phyloP scores from a whole-genome alignment of 1,140 invertebrate species.

The Caenorhabditis tropicalis region DNA sequence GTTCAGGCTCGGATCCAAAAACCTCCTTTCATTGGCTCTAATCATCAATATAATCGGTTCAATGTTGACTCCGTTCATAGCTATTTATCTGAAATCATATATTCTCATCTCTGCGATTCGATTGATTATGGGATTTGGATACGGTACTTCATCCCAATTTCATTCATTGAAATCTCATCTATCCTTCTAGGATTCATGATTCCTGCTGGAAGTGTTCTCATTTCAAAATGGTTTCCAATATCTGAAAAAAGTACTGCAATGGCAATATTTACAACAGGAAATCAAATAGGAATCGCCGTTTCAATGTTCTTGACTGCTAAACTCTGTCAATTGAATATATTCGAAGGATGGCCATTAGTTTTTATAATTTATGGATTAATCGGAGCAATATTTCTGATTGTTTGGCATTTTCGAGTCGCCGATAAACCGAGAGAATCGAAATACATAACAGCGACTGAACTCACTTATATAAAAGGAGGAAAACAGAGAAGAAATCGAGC shows the following conservation, averaged over 20 bases:
- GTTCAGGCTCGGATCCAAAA: conserved; percentile 49
- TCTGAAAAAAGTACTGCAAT: conserved; percentile 53
- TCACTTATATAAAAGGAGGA: conserved; percentile 51
- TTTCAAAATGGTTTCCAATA: conserved; percentile 54
- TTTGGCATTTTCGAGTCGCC: conserved; percentile 41
- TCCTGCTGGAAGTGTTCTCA: conserved; percentile 52
- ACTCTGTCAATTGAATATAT: conserved; percentile 44
- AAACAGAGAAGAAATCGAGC: conserved; percentile 44
- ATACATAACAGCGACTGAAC: conserved; percentile 52
- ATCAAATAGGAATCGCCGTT: conserved; percentile 53
- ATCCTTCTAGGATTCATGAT: conserved; percentile 48
- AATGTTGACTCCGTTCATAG: conserved; percentile 39
- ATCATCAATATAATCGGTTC: conserved; percentile 46
- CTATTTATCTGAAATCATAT: conserved; percentile 18
- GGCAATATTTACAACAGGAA: conserved; percentile 58
- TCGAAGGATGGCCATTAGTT: conserved; percentile 55
- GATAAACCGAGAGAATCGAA: conserved; percentile 49
- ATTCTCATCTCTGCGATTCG: neutral
- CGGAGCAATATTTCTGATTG: conserved; percentile 29
- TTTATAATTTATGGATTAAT: conserved; percentile 51
- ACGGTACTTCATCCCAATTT: neutral
- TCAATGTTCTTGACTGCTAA: conserved; percentile 52
- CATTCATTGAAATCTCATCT: neutral
- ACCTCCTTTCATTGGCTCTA: conserved; percentile 37
- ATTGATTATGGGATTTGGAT: conserved; percentile 54